These are phyloP conservation scores for Verasper variegatus DNA, from an alignment of 2,113 vertebrate genomes.

Conservation along the genomic window DNA sequence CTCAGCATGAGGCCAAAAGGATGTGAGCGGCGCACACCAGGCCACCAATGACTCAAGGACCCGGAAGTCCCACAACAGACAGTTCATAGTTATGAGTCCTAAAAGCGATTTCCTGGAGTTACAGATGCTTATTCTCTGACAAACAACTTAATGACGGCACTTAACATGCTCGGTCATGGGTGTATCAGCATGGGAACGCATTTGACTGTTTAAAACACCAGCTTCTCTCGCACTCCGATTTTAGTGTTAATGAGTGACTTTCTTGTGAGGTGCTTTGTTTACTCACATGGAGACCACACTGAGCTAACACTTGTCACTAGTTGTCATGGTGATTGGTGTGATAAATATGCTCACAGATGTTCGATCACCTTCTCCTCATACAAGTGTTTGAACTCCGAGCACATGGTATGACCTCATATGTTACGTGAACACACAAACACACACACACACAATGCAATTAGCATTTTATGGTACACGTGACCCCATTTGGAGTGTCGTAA, in stretches of 20 bases:
- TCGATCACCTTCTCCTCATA: slow-evolving; percentile 36
- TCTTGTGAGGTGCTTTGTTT: slow-evolving; percentile 57
- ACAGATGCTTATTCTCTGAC: slow-evolving; percentile 47
- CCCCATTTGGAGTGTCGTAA: slow-evolving; percentile 31
- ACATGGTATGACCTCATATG: slow-evolving; percentile 65
- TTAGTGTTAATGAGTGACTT: slow-evolving; percentile 18
- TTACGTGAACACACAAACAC: slow-evolving; percentile 64
- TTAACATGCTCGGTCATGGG: slow-evolving; percentile 19
- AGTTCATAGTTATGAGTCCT: slow-evolving; percentile 52
- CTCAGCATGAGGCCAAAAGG: slow-evolving; percentile 53
- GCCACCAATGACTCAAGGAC: slow-evolving; percentile 52
- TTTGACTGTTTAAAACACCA: neutral
- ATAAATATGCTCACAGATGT: slow-evolving; percentile 70
- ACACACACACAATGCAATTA: slow-evolving; percentile 43
- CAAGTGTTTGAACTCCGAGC: slow-evolving; percentile 62
- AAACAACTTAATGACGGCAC: slow-evolving; percentile 56
- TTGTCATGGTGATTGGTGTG: slow-evolving; percentile 56
- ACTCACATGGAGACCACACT: slow-evolving; percentile 61
- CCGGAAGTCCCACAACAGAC: slow-evolving; percentile 47
- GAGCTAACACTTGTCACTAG: slow-evolving; percentile 46
- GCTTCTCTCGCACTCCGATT: neutral
- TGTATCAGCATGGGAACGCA: slow-evolving; percentile 43
- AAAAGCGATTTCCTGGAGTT: slow-evolving; percentile 57
- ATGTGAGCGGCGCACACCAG: slow-evolving; percentile 59
- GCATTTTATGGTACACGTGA: slow-evolving; percentile 60